phyloP scores from a whole-genome alignment of 2,113 vertebrate species.

The Pituophis catenifer region DNA sequence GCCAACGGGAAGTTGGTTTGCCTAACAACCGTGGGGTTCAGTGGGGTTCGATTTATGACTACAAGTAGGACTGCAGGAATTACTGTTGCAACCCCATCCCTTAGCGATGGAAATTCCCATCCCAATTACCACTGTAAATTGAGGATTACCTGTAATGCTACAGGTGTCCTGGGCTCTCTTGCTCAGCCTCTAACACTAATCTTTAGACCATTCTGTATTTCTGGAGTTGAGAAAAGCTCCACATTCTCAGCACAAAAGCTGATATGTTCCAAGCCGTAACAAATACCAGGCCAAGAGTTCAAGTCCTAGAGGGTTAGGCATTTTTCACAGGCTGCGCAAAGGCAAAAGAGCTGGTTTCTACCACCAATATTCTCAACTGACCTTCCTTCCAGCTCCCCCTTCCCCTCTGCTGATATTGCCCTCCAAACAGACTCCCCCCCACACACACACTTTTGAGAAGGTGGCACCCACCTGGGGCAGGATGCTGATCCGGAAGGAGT shows the following conservation, averaged over 20 bases:
- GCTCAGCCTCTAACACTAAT: too few relatives aligned
- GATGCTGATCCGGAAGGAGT: slow-evolving; percentile 97
- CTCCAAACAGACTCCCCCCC: too few relatives aligned
- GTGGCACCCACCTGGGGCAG: slow-evolving; percentile 86
- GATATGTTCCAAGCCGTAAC: neutral
- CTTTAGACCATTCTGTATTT: neutral
- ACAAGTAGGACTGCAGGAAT: neutral
- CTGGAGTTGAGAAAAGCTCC: neutral
- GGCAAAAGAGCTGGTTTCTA: neutral
- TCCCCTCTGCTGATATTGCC: neutral
- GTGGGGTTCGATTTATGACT: neutral
- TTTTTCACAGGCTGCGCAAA: neutral
- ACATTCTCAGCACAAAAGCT: neutral
- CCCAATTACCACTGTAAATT: neutral
- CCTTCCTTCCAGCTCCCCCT: neutral
- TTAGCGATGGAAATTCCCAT: neutral
- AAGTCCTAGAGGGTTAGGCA: neutral
- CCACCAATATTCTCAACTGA: neutral
- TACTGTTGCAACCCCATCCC: neutral
- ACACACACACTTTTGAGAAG: rapidly evolving
- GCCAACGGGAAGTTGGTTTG: neutral
- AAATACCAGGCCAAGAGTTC: neutral
- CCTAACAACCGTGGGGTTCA: neutral
- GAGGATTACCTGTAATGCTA: neutral
- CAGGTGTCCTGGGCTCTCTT: neutral